Conservation (phyloP, 2,888 invertebrate species). For the Hesperia comma region DNA sequence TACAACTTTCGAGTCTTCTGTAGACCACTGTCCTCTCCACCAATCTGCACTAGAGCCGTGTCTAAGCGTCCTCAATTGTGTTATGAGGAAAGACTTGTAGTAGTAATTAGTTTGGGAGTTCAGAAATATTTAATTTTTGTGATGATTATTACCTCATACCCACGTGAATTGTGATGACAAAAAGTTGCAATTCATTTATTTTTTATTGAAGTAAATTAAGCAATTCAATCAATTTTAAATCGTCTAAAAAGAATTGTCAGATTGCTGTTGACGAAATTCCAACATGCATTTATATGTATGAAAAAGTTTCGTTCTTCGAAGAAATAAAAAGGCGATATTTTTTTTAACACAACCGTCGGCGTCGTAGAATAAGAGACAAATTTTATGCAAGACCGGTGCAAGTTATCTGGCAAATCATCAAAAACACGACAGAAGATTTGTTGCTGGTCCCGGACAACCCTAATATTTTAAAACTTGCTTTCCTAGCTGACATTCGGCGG, state of each 20-base stretch:
- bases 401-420: slow-evolving; percentile 40
- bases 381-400: slow-evolving; percentile 27
- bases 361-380: slow-evolving; percentile 11
- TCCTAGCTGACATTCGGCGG: slow-evolving; percentile 60
- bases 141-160: too few relatives aligned
- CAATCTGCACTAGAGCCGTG: too few relatives aligned
- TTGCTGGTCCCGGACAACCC: slow-evolving; percentile 59
- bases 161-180: too few relatives aligned
- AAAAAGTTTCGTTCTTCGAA: not conserved
- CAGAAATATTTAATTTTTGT: too few relatives aligned
- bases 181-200: too few relatives aligned
- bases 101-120: too few relatives aligned
- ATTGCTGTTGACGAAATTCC: not conserved
- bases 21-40: too few relatives aligned
- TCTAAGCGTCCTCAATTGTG: too few relatives aligned
- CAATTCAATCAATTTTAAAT: not conserved
- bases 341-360: not conserved
- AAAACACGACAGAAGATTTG: slow-evolving; percentile 41
- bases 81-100: too few relatives aligned
- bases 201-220: too few relatives aligned
- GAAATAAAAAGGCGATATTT: not conserved
- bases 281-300: not conserved
- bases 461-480: slow-evolving; percentile 73
- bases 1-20: too few relatives aligned
- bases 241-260: not conserved